A percentile compares a stretch with the other conserved stretches of the same genome.
These are phyloP conservation scores for Salmo trutta DNA, from an alignment of 2,797 vertebrate genomes.

Conservation along the genomic window DNA sequence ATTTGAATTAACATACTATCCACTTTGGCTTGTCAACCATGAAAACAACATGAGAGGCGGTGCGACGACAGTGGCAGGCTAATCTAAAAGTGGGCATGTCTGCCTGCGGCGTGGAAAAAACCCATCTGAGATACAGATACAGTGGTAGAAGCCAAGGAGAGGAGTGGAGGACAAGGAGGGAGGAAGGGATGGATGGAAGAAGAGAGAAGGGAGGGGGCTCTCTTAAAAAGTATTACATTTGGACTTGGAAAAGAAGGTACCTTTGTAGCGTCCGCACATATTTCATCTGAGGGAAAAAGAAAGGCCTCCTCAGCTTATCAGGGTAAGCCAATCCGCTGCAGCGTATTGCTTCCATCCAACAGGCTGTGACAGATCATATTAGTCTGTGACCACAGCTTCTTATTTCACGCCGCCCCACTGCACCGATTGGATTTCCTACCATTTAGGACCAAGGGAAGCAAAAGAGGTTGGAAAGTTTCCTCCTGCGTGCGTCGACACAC, in stretches of 20 bases:
- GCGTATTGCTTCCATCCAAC: background rate
- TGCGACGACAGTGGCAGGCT: background rate
- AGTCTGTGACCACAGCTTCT: background rate
- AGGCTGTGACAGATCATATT: constrained; percentile 6
- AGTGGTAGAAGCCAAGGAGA: background rate
- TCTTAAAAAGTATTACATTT: background rate
- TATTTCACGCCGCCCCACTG: constrained; percentile 1
- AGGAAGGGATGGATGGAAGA: background rate
- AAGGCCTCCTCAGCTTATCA: background rate
- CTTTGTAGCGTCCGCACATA: background rate
- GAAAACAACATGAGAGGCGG: background rate
- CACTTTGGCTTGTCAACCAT: background rate
- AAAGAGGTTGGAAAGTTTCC: background rate
- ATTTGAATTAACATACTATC: background rate
- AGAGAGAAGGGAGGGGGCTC: background rate
- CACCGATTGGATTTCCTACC: background rate
- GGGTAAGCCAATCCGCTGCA: background rate
- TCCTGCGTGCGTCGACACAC: background rate
- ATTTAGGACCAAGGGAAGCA: background rate
- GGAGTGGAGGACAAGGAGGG: background rate
- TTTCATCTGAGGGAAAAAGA: background rate
- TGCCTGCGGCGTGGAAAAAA: background rate
- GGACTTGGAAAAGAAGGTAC: background rate
- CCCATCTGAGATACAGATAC: background rate
- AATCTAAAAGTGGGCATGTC: background rate